Base-by-base conservation (phyloP, 2,888 invertebrate species). In the Pterobdella sp. region DNA sequence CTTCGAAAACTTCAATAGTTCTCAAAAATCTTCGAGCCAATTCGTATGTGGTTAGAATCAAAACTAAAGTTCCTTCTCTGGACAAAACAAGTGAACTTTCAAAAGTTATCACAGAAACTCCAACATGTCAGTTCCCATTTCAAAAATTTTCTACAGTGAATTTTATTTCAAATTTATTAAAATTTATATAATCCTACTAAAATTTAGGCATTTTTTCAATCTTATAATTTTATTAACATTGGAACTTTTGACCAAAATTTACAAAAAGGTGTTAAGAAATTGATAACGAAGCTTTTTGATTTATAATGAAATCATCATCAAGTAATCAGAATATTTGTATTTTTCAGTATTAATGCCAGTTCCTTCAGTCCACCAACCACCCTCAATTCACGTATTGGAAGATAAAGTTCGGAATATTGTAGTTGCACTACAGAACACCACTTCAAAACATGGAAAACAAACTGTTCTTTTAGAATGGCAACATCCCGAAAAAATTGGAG, bases 81-180 rank as follows among this genome's bases (percentile, higher is more conserved):
- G 71, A 35, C 22, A 71, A 71, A 52, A 34, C 37, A 18, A 71
- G 71, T 32, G 71, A 71, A 34, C 71, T 71, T 2, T 71, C 71
- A 0, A 71, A 63, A 63, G 35, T 60, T 31, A 32, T 71, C 36
- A 52, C 52, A 2, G 71, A 71, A 63, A 71, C 71, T 10, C 34
- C 56, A n/a, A 63, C 36, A 22, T 34, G 71, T 65, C 14, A 10
- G 65, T 63, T 10, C 10, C 7, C n/a, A 18, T 49, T 14, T 49
- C 14, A 18, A n/a, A n/a, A n/a, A n/a, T n/a, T n/a, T n/a, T n/a
- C n/a, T n/a, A n/a, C n/a, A n/a, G n/a, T n/a, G n/a, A n/a, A n/a
- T n/a, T n/a, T n/a, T n/a, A n/a, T n/a, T n/a, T n/a, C n/a, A n/a
- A n/a, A n/a, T n/a, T n/a, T n/a, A n/a, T n/a, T n/a, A n/a, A n/a